Base-by-base conservation (phyloP, 2,113 vertebrate genomes). In the Murina feae region DNA sequence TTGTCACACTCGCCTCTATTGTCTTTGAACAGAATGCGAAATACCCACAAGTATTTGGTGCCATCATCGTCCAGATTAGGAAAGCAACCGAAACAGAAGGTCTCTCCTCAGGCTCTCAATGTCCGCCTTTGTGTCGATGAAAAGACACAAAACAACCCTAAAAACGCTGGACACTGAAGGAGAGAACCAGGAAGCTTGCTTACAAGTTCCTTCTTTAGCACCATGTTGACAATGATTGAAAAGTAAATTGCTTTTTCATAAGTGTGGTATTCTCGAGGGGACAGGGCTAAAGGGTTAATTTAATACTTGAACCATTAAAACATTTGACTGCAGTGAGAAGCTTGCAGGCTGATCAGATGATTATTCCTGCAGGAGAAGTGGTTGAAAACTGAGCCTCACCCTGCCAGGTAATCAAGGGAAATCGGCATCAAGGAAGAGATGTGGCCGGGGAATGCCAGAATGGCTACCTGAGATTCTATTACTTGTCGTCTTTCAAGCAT, bases 401-500 rank as follows among this genome's bases (percentile, higher is more conserved):
- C 98, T 98, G 99, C 99, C 98, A 98, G 99, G 99, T 99, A 99
- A 99, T 99, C 99, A 98, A 98, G 98, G 98, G 98, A 98, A 98
- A 97, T 98, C 93, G 93, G 98, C 98, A 96, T 97, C 98, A 97
- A 98, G 98, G 98, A 97, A 98, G 98, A 97, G 98, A 98, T 97
- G 97, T 63, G 89, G 98, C 98, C 97, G 85, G 97, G 97, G 97
- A 97, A 98, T 97, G 97, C 98, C 98, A 94, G 97, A 97, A 93
- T 95, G 51, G 98, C 98, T 97, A 98, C 98, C 98, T 98, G 98
- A 99, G 99, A 99, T 99, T 98, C 98, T 98, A 98, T 99, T 99
- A 99, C 99, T 98, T 98, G 99, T 98, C 98, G 97, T 99, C 99
- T 99, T 99, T 99, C 99, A 99, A 99, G 98, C 98, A 98, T 98